These are phyloP conservation scores for Sinocyclocheilus anophthalmus DNA, from an alignment of 2,113 vertebrate species.

Conservation along the genomic window DNA sequence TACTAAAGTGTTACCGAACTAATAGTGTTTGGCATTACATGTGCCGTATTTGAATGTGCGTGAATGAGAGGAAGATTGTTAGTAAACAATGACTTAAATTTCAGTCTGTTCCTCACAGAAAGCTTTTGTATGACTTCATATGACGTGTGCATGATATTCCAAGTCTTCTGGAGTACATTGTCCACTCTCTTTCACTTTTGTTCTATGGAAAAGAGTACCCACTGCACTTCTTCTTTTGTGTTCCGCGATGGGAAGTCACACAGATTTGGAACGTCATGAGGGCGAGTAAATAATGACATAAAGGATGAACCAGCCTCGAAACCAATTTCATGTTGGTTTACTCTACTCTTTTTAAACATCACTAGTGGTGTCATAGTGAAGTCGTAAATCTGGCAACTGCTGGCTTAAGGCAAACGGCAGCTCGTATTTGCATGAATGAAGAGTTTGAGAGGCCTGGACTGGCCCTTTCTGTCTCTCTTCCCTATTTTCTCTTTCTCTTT, in stretches of 20 bases:
- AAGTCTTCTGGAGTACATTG: background rate
- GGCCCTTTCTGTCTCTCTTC: background rate
- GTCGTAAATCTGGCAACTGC: background rate
- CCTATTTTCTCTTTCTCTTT: background rate
- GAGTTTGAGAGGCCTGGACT: background rate
- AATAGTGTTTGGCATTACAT: background rate
- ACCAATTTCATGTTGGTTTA: no score
- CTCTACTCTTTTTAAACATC: background rate
- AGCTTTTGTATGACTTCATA: background rate
- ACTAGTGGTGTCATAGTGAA: background rate
- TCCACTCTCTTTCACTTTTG: background rate
- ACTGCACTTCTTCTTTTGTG: background rate
- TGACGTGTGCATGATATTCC: no score
- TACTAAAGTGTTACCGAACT: no score
- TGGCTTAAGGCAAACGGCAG: background rate
- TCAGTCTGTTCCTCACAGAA: background rate
- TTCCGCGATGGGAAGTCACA: background rate
- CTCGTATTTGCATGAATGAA: constrained; percentile 28
- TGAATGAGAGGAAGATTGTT: background rate
- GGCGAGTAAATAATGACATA: background rate
- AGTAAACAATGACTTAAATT: background rate
- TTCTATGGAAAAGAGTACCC: background rate
- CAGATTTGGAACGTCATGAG: background rate
- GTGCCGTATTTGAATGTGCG: background rate
- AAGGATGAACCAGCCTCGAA: no score